Evolutionary conservation across 2,113 vertebrate genomes (phyloP).

Genomic region (Canis aureus): DNA sequence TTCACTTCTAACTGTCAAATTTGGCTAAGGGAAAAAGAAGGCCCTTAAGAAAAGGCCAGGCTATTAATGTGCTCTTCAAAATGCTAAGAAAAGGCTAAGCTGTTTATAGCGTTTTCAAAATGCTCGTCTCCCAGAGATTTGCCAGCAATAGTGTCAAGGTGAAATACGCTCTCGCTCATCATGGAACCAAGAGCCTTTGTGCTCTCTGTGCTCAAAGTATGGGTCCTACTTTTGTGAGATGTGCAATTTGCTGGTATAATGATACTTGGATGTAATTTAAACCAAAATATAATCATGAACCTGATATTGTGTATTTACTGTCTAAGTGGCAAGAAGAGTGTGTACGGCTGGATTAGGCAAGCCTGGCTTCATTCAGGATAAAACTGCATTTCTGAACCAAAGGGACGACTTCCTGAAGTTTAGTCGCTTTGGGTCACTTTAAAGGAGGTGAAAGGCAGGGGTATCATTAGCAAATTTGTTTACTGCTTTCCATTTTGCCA

Average conservation of each 20-base stretch:
- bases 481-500: not conserved
- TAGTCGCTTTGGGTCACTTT: conserved; percentile 11
- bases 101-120: conserved; percentile 76
- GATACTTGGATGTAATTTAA: conserved; percentile 53
- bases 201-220: not conserved
- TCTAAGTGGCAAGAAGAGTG: not conserved
- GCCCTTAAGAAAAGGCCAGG: conserved; percentile 75
- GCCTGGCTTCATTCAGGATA: not conserved
- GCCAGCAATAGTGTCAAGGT: conserved; percentile 63
- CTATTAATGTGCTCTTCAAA: conserved; percentile 82
- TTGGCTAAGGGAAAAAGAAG: conserved; percentile 73
- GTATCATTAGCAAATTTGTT: conserved; percentile 14
- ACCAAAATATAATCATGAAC: conserved; percentile 25
- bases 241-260: not conserved
- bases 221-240: not conserved
- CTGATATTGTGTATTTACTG: not conserved
- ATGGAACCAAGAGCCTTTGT: not conserved
- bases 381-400: not conserved
- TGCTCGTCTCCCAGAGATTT: conserved; percentile 64
- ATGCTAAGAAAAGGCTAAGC: conserved; percentile 81
- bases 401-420: conserved; percentile 17
- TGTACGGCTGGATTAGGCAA: not conserved
- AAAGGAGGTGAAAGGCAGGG: not conserved
- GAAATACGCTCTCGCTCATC: conserved; percentile 44
- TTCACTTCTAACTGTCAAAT: conserved; percentile 77